Conservation (phyloP, 2,888 invertebrate genomes). For the Molorchus minor region DNA sequence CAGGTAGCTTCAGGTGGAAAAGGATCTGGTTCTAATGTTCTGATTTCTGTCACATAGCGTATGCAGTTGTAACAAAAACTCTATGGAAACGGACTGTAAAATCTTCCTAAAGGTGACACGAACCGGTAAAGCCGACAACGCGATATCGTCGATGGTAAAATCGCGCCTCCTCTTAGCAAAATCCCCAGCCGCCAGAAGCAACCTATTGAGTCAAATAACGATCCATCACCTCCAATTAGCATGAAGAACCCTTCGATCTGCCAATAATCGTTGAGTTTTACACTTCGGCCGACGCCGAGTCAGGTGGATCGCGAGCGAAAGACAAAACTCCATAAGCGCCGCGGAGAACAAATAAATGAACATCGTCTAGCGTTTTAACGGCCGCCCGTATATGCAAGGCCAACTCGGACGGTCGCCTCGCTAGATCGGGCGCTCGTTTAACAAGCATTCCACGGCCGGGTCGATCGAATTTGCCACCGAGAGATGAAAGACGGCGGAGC, state of each 20-base stretch:
- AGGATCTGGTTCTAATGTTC: no score
- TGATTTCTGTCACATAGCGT: no score
- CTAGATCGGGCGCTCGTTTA: constrained; percentile 27
- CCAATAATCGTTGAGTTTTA: no score
- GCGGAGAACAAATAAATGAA: constrained; percentile 34
- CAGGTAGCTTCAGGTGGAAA: no score
- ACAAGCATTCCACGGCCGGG: constrained; percentile 16
- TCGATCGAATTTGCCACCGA: constrained; percentile 35
- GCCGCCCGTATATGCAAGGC: constrained; percentile 29
- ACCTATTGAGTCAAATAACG: no score
- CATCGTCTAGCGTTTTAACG: constrained; percentile 27
- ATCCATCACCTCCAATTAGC: constrained; percentile 1
- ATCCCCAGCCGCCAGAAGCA: no score
- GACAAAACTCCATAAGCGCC: constrained; percentile 28
- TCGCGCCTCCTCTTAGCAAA: no score
- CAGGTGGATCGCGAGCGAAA: constrained; percentile 2
- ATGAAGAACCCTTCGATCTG: neutral
- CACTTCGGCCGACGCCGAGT: constrained; percentile 1
- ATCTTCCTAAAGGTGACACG: no score
- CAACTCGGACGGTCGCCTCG: constrained; percentile 30
- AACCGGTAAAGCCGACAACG: no score
- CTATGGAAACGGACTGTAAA: no score
- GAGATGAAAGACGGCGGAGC: neutral
- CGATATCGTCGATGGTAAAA: no score
- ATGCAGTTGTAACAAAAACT: no score